Percentiles rank a stretch among this genome's conserved stretches.
Evolutionary conservation across 2,888 invertebrate species (phyloP).

Genomic region (Hypomecis atomaria): DNA sequence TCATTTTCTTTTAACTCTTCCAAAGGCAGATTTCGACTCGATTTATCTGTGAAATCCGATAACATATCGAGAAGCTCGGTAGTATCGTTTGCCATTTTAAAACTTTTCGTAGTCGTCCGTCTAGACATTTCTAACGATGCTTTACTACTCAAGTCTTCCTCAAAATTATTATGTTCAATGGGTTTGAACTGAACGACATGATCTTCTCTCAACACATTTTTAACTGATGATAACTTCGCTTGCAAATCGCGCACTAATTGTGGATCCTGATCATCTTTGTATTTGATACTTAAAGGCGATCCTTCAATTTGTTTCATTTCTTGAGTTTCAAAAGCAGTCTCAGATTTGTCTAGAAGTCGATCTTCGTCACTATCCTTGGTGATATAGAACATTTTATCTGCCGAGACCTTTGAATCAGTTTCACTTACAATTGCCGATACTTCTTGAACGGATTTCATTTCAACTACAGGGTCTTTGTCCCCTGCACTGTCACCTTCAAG

Average conservation of each 20-base stretch:
- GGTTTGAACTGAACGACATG: neutral
- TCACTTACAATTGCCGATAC: neutral
- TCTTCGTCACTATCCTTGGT: conserved; percentile 52
- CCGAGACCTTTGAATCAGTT: conserved; percentile 36
- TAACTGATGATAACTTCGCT: conserved; percentile 42
- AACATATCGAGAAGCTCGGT: conserved; percentile 68
- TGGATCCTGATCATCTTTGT: conserved; percentile 35
- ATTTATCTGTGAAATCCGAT: conserved; percentile 62
- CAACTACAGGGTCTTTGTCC: conserved; percentile 7
- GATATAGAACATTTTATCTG: conserved; percentile 54
- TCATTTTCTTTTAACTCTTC: conserved; percentile 40
- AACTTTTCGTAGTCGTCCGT: conserved; percentile 42
- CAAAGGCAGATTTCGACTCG: conserved; percentile 25
- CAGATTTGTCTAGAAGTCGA: conserved; percentile 28
- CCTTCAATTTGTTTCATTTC: conserved; percentile 17
- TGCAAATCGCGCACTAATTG: conserved; percentile 36
- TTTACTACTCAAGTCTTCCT: conserved; percentile 36
- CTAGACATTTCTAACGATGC: conserved; percentile 32
- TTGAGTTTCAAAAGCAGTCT: conserved; percentile 8
- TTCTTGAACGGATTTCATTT: neutral
- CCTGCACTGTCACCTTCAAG: conserved; percentile 34
- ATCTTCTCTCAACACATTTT: conserved; percentile 22
- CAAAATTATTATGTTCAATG: conserved; percentile 18
- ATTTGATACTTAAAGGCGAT: conserved; percentile 39
- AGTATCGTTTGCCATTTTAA: conserved; percentile 63